Evolutionary conservation across 2,888 invertebrate genomes (phyloP), one percentile per base, ranked within the genome.

Genomic region (Leucoma salicis): DNA sequence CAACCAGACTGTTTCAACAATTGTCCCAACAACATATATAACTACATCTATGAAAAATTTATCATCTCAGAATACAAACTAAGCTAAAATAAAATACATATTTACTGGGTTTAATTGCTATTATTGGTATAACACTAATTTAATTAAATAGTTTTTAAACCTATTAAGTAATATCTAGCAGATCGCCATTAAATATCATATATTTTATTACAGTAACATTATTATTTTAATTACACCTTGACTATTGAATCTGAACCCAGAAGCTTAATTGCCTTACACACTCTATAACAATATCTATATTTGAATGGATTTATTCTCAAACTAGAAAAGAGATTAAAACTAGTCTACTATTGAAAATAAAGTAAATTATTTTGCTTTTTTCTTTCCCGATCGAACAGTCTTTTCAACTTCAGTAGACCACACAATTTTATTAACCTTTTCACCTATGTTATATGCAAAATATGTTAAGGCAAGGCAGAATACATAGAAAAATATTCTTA

Each of bases 401-500:
- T 88, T 69, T 63, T 91, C 91, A 16, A 92, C 83, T 69, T 92
- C 92, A 70, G 92, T 92, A 74, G 93, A 92, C 96, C 96, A 96
- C 48, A 95, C 82, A 53, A 91, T 78, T 55, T 83, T 91, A 73
- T 96, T 95, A 37, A 95, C 64, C 45, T 86, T 90, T 73, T 96
- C 96, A 24, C 97, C 97, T 27, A 93, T 63, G 41, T 93, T 74
- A 76, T 96, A 97, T 37, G 95, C 83, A 12, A 87, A 74, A 45
- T 91, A 78, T 11, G 91, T 89, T 58, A 95, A 90, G 2, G 82
- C 81, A 34, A 95, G 83, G 47, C 94, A 91, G 8, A 91, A 90
- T 7, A 91, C 58, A 70, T 97, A 95, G 83, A 98, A 97, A 7
- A 92, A 74, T 39, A 94, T 88, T 69, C 96, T 92, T 53, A 94